phyloP scores from a whole-genome alignment of 64 coral and sea anemone species.

The Montipora efflorescens region DNA sequence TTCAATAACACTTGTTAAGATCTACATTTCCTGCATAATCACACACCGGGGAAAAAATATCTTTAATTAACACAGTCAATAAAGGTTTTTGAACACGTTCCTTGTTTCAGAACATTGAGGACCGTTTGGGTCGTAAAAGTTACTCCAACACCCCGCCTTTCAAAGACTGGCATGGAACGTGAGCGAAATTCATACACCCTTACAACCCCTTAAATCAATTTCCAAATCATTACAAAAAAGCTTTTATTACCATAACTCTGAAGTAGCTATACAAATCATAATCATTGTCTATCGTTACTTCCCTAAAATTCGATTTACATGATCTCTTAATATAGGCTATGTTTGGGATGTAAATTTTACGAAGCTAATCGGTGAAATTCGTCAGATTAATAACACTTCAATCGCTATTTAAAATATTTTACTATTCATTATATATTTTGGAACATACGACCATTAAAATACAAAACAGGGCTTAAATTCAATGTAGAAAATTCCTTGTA shows the following conservation, averaged over 20 bases:
- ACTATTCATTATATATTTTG: constrained; percentile 19
- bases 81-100: no score
- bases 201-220: no score
- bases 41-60: no score
- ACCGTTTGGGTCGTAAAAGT: no score
- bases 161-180: no score
- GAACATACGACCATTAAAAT: constrained; percentile 33
- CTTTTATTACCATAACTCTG: neutral
- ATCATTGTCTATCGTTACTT: neutral
- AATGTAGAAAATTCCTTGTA: neutral
- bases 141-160: no score
- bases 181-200: no score
- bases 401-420: neutral
- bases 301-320: neutral
- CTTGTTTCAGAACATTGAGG: no score
- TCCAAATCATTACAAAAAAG: no score
- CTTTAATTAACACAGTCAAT: no score
- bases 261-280: neutral
- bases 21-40: no score
- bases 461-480: neutral
- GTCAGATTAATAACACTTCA: neutral
- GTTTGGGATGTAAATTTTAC: neutral
- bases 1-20: no score
- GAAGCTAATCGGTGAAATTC: neutral
- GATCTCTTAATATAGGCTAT: neutral